A percentile compares a stretch with the other conserved stretches of the same genome.
Evolutionary conservation across 2,113 vertebrate species (phyloP).

Genomic region (Hymenochirus boettgeri): DNA sequence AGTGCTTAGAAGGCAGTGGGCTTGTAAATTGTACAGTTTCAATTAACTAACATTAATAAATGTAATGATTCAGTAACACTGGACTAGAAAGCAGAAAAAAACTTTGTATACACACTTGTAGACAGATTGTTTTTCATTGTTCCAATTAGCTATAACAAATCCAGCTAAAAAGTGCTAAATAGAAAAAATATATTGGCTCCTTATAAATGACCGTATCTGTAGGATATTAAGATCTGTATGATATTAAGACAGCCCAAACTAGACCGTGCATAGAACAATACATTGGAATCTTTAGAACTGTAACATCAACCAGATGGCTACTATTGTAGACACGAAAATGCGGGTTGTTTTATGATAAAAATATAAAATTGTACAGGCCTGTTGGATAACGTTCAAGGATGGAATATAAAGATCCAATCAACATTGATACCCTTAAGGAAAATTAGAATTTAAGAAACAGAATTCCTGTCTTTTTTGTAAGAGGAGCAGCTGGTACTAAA

Average conservation of each 20-base stretch:
- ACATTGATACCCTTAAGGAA: constrained; percentile 37
- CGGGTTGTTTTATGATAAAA: constrained; percentile 31
- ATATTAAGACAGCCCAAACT: constrained; percentile 18
- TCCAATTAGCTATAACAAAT: constrained; percentile 1
- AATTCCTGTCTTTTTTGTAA: constrained; percentile 33
- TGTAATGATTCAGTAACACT: too few species aligned
- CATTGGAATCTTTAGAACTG: constrained; percentile 19
- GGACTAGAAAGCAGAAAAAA: too few species aligned
- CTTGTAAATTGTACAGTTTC: too few species aligned
- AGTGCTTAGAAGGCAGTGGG: too few species aligned
- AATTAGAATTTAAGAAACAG: constrained; percentile 33
- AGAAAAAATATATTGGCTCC: constrained; percentile 6
- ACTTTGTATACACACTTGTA: too few species aligned
- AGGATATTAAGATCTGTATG: constrained; percentile 27
- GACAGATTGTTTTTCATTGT: not conserved
- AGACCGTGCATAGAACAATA: constrained; percentile 25
- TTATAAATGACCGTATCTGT: constrained; percentile 29
- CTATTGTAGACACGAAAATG: constrained; percentile 30
- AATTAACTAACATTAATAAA: too few species aligned
- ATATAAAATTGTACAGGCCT: constrained; percentile 29
- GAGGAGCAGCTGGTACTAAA: constrained; percentile 35
- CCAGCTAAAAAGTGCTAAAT: constrained; percentile 8
- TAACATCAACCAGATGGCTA: constrained; percentile 41
- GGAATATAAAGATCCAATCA: constrained; percentile 35
- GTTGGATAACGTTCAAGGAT: constrained; percentile 33